phyloP scores from a whole-genome alignment of 2,888 invertebrate species.

The Ophion ventricosus region DNA sequence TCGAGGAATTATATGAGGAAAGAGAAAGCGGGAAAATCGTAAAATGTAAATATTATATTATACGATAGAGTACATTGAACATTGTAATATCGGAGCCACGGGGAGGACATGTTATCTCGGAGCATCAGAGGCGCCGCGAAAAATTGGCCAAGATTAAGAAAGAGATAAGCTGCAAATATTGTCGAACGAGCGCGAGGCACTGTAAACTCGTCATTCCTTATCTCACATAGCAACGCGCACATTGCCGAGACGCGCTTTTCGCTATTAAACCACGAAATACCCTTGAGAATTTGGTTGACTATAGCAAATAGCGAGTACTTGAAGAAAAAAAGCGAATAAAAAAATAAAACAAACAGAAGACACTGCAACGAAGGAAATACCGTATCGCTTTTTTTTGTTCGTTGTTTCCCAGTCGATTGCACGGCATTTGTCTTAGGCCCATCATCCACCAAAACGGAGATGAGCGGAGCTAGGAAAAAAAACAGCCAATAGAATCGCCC shows the following conservation, averaged over 20 bases:
- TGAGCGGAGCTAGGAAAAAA: too few species aligned
- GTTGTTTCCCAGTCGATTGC: background rate
- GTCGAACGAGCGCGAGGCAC: background rate
- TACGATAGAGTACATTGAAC: conserved; percentile 12
- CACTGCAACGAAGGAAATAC: background rate
- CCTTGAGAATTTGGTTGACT: background rate
- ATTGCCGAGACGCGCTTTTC: conserved; percentile 50
- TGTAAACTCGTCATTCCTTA: conserved; percentile 1
- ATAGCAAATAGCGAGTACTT: conserved; percentile 35
- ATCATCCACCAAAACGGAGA: too few species aligned
- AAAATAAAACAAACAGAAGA: background rate
- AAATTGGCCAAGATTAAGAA: conserved; percentile 26
- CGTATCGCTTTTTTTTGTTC: background rate
- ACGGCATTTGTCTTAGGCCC: too few species aligned
- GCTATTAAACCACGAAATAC: conserved; percentile 21
- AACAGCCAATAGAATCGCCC: too few species aligned
- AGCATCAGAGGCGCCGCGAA: conserved; percentile 4
- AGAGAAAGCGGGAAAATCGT: conserved; percentile 5
- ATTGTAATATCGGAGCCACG: conserved; percentile 28
- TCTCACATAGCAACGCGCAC: conserved; percentile 38
- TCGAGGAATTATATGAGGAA: background rate
- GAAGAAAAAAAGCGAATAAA: conserved; percentile 2
- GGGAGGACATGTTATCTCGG: conserved; percentile 1
- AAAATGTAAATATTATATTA: conserved; percentile 57
- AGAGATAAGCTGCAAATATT: conserved; percentile 5